Evolutionary conservation across 2,113 vertebrate species (phyloP).

Genomic region (Paramisgurnus dabryanus): DNA sequence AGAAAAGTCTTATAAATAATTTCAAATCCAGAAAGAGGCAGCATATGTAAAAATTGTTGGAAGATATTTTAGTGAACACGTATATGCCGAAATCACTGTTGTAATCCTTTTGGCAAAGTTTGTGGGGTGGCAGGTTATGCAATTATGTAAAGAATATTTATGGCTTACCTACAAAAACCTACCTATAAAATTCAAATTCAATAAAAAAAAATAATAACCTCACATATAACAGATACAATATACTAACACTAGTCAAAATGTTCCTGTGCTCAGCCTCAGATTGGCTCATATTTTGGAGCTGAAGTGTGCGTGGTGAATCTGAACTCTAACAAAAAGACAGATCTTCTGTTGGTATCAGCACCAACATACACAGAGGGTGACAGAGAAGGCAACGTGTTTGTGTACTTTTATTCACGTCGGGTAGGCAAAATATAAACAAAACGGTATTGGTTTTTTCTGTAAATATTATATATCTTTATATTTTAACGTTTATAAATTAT

Average conservation of each 20-base stretch:
- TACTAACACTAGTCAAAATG: not conserved
- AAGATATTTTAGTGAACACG: too few species aligned
- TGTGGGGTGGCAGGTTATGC: not conserved
- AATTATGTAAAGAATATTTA: not conserved
- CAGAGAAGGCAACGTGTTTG: slow-evolving; percentile 77
- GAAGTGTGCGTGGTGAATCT: slow-evolving; percentile 77
- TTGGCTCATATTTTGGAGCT: slow-evolving; percentile 83
- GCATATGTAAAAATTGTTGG: too few species aligned
- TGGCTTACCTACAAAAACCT: too few species aligned
- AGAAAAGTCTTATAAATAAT: too few species aligned
- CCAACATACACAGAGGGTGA: slow-evolving; percentile 69
- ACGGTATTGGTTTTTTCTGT: too few species aligned
- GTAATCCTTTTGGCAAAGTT: too few species aligned
- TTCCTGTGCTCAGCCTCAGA: slow-evolving; percentile 62
- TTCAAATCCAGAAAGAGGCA: too few species aligned
- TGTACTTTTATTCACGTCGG: slow-evolving; percentile 61
- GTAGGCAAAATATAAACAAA: slow-evolving; percentile 46
- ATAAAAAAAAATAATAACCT: not conserved
- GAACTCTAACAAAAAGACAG: slow-evolving; percentile 60
- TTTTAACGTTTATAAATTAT: too few species aligned
- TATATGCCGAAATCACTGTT: too few species aligned
- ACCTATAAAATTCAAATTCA: too few species aligned
- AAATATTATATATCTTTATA: too few species aligned
- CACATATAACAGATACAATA: not conserved
- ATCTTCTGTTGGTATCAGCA: slow-evolving; percentile 80